phyloP scores from a whole-genome alignment of 2,797 vertebrate genomes.

The Myioborus miniatus region DNA sequence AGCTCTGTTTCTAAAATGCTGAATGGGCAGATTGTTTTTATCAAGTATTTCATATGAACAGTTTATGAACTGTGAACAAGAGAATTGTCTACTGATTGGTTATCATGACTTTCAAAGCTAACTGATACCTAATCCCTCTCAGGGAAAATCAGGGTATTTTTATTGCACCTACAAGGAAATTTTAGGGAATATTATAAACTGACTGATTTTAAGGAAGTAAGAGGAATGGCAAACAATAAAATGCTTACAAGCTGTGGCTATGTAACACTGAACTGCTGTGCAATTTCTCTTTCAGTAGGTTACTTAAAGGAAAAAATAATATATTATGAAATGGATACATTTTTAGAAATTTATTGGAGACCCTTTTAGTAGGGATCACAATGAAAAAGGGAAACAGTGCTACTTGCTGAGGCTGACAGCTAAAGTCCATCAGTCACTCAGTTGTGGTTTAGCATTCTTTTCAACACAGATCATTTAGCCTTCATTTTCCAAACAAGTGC shows the following conservation, averaged over 20 bases:
- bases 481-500: conserved; percentile 6
- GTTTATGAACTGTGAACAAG: conserved; percentile 13
- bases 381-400: neutral
- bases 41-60: neutral
- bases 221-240: neutral
- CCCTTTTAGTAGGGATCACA: neutral
- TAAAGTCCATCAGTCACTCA: neutral
- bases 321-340: neutral
- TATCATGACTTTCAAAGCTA: neutral
- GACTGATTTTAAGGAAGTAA: neutral
- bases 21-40: neutral
- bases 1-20: neutral
- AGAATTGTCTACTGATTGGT: neutral
- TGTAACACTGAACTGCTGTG: neutral
- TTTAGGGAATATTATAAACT: neutral
- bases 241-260: neutral
- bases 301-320: neutral
- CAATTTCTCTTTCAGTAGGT: neutral
- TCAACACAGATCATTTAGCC: neutral
- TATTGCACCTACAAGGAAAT: neutral
- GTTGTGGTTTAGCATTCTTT: neutral
- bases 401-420: neutral
- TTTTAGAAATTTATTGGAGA: neutral
- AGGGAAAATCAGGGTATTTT: neutral
- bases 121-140: neutral